These are phyloP conservation scores for Lota lota DNA, from an alignment of 2,113 vertebrate genomes.

Conservation along the genomic window DNA sequence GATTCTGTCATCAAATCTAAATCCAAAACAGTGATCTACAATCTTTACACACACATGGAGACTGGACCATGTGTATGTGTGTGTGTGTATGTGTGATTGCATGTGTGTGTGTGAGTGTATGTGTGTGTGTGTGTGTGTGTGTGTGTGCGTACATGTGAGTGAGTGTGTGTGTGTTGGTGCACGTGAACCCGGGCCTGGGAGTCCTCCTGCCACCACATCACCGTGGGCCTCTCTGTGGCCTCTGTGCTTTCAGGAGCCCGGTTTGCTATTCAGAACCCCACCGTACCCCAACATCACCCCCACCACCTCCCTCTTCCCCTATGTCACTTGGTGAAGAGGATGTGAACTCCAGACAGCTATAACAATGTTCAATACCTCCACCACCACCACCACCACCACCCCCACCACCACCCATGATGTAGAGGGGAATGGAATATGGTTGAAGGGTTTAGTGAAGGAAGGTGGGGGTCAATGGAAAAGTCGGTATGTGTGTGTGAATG, in stretches of 20 bases:
- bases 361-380: slow-evolving; percentile 56
- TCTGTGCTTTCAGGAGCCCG: slow-evolving; percentile 47
- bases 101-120: too few species aligned
- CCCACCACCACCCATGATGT: slow-evolving; percentile 43
- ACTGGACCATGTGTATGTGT: too few species aligned
- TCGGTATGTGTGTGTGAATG: too few species aligned
- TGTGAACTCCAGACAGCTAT: slow-evolving; percentile 58
- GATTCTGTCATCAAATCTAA: too few species aligned
- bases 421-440: slow-evolving; percentile 3
- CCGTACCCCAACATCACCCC: slow-evolving; percentile 35
- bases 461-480: slow-evolving; percentile 25
- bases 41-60: too few species aligned
- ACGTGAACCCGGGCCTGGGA: slow-evolving; percentile 61
- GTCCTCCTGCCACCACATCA: slow-evolving; percentile 69
- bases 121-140: too few species aligned
- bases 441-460: slow-evolving; percentile 49
- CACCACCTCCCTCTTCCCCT: slow-evolving; percentile 2
- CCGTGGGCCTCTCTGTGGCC: slow-evolving; percentile 49
- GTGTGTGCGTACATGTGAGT: too few species aligned
- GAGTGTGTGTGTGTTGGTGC: too few species aligned
- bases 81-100: too few species aligned
- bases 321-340: slow-evolving; percentile 50
- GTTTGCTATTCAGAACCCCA: slow-evolving; percentile 41
- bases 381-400: slow-evolving; percentile 28
- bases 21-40: too few species aligned